These are phyloP conservation scores for Labeo rohita DNA, from an alignment of 2,113 vertebrate genomes.

Conservation along the genomic window DNA sequence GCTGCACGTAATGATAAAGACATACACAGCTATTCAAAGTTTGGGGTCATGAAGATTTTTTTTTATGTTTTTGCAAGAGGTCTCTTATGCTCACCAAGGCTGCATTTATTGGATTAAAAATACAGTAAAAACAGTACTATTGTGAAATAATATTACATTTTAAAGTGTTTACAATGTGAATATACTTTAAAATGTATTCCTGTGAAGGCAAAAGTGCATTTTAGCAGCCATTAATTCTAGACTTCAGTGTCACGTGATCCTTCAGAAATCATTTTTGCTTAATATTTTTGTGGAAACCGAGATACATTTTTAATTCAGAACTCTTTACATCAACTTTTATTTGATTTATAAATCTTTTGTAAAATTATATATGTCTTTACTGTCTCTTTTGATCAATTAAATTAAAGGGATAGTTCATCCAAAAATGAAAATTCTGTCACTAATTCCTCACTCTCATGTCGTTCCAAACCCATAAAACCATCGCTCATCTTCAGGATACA, in stretches of 20 bases:
- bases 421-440: too few relatives aligned
- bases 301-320: neutral
- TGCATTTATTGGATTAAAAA: neutral
- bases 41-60: neutral
- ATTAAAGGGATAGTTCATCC: too few relatives aligned
- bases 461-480: too few relatives aligned
- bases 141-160: neutral
- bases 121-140: neutral
- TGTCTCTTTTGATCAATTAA: neutral
- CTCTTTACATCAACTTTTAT: neutral
- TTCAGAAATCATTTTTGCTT: neutral
- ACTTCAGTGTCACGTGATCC: too few relatives aligned
- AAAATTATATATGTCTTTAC: neutral
- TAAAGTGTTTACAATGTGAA: neutral
- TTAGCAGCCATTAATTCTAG: neutral
- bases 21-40: neutral
- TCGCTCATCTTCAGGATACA: too few relatives aligned
- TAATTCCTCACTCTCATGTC: too few relatives aligned
- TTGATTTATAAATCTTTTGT: neutral
- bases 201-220: neutral
- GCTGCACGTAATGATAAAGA: neutral
- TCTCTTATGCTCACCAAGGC: neutral
- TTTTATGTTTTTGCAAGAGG: neutral
- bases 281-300: neutral
- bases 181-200: neutral